A percentile compares a stretch with the other conserved stretches of the same genome.
phyloP scores from a whole-genome alignment of 2,888 invertebrate species.

The Neria commutata region DNA sequence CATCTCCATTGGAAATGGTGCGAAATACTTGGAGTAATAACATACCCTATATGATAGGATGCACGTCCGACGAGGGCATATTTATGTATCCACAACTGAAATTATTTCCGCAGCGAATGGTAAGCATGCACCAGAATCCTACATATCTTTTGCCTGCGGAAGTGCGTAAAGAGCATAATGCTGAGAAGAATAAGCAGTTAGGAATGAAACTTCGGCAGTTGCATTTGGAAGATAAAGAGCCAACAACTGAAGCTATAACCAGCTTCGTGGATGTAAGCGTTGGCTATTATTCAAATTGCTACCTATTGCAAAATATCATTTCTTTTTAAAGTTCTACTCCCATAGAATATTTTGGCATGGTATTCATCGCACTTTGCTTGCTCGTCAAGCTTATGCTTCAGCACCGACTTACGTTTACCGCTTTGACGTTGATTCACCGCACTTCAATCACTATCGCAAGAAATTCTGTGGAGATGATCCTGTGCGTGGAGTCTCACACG shows the following conservation, averaged over 20 bases:
- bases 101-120: slow-evolving; percentile 18
- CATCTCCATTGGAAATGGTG: slow-evolving; percentile 41
- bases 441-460: slow-evolving; percentile 49
- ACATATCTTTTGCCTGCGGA: slow-evolving; percentile 45
- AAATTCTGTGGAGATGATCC: slow-evolving; percentile 47
- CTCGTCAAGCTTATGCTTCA: slow-evolving; percentile 42
- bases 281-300: neutral
- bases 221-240: slow-evolving; percentile 60
- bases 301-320: neutral
- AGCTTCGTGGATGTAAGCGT: slow-evolving; percentile 53
- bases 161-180: slow-evolving; percentile 32
- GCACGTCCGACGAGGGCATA: slow-evolving; percentile 54
- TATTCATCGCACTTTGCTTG: slow-evolving; percentile 47
- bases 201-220: slow-evolving; percentile 54
- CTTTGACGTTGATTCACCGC: slow-evolving; percentile 58
- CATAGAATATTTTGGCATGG: slow-evolving; percentile 58
- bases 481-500: slow-evolving; percentile 54
- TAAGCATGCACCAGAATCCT: slow-evolving; percentile 33
- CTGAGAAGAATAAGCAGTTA: slow-evolving; percentile 29
- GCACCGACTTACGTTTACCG: slow-evolving; percentile 55
- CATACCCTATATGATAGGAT: slow-evolving; percentile 56
- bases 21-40: slow-evolving; percentile 49
- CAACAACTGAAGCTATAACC: slow-evolving; percentile 47
- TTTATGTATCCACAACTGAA: slow-evolving; percentile 42
- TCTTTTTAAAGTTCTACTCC: slow-evolving; percentile 44